A percentile compares a stretch with the other conserved stretches of the same genome.
Conservation (phyloP, 2,888 invertebrate genomes). For the Tipula helvola region DNA sequence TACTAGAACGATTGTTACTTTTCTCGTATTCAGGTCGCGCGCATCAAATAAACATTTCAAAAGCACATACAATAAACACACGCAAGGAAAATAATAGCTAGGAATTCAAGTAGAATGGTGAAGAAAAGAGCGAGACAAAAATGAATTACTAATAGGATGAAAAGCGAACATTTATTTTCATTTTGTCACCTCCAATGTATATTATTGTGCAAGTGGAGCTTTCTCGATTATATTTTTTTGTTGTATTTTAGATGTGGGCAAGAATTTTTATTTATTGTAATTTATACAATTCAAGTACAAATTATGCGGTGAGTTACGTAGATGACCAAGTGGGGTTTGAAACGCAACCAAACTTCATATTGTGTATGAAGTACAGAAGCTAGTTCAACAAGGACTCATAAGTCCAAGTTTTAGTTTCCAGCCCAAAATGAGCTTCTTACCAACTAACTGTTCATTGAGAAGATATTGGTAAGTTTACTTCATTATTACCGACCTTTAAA, state of each 20-base stretch:
- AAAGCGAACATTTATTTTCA: background rate
- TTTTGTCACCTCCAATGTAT: background rate
- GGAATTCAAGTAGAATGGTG: background rate
- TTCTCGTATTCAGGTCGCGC: background rate
- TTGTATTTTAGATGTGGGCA: background rate
- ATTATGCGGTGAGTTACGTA: too few species aligned
- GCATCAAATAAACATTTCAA: background rate
- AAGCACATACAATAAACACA: background rate
- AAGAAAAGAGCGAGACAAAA: background rate
- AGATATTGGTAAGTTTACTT: too few species aligned
- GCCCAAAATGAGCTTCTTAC: too few species aligned
- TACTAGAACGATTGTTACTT: background rate
- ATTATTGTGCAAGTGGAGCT: background rate
- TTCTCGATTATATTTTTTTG: background rate
- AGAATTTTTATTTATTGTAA: background rate
- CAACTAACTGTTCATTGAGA: too few species aligned
- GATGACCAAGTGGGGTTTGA: too few species aligned
- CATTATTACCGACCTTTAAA: too few species aligned
- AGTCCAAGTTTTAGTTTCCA: too few species aligned
- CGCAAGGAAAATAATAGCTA: background rate
- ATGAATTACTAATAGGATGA: background rate
- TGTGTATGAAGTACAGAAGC: too few species aligned
- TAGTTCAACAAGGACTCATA: too few species aligned
- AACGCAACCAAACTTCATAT: too few species aligned
- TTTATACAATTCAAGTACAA: too few species aligned